Evolutionary conservation across 2,797 vertebrate species (phyloP).

Genomic region (Sebastes dallii): DNA sequence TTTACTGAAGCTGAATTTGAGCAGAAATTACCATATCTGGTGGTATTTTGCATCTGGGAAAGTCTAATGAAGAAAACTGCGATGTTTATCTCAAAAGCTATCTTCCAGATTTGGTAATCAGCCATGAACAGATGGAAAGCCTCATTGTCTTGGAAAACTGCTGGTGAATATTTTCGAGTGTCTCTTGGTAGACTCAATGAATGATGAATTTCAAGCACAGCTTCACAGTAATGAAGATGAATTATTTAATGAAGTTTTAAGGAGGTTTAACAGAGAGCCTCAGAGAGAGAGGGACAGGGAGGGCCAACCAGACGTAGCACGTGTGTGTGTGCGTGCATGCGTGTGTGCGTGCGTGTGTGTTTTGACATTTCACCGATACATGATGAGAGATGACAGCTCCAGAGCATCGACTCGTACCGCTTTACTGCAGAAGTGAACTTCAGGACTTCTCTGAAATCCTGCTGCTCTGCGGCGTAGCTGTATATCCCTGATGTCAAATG

Average conservation of each 20-base stretch:
- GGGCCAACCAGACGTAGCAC: not conserved
- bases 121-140: conserved; percentile 6
- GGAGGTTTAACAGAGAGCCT: conserved; percentile 14
- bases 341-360: not conserved
- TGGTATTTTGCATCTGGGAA: conserved; percentile 1
- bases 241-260: conserved; percentile 48
- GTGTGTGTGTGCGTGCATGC: fast-evolving
- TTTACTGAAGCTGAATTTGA: not conserved
- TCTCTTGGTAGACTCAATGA: conserved; percentile 6
- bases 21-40: not conserved
- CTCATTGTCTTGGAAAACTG: conserved; percentile 37
- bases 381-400: conserved; percentile 12
- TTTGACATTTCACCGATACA: conserved; percentile 31
- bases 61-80: not conserved
- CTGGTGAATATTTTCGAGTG: conserved; percentile 16
- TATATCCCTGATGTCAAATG: not conserved
- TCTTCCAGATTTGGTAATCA: conserved; percentile 33
- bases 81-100: conserved; percentile 7
- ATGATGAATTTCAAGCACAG: conserved; percentile 39
- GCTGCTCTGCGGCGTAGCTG: not conserved
- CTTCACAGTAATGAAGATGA: conserved; percentile 21
- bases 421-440: not conserved
- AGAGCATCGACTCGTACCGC: not conserved
- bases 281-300: not conserved
- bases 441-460: not conserved